phyloP scores from a whole-genome alignment of 2,113 vertebrate species.

The Crotophaga sulcirostris region DNA sequence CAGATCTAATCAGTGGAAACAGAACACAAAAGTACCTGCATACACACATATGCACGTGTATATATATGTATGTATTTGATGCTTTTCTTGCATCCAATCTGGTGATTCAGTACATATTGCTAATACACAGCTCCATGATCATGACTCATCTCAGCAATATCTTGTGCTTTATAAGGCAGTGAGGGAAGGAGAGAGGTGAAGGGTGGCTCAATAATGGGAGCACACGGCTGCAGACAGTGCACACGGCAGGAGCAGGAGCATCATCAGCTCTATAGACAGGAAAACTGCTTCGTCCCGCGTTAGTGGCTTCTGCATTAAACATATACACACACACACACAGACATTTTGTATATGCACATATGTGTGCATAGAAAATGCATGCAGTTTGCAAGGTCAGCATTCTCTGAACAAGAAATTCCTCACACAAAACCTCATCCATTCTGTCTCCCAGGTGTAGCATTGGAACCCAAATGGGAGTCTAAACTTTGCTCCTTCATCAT shows the following conservation, averaged over 20 bases:
- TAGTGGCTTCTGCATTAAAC: background rate
- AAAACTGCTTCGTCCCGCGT: background rate
- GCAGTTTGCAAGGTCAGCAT: background rate
- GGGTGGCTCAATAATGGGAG: background rate
- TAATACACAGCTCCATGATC: conserved; percentile 3
- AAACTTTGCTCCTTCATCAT: background rate
- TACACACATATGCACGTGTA: background rate
- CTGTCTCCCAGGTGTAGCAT: background rate
- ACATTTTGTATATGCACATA: background rate
- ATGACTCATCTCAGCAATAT: background rate
- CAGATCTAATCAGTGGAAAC: background rate
- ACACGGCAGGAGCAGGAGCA: background rate
- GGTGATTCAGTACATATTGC: background rate
- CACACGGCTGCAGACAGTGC: background rate
- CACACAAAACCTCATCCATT: background rate
- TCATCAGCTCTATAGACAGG: background rate
- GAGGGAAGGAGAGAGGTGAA: background rate
- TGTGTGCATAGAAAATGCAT: background rate
- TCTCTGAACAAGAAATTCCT: background rate
- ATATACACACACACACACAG: background rate
- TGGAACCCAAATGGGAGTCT: background rate
- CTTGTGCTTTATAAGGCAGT: background rate
- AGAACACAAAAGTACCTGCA: background rate
- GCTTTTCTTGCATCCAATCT: background rate
- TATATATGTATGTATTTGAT: background rate